Percentiles rank a stretch among this genome's conserved stretches.
These are phyloP conservation scores for Arctia plantaginis DNA, from an alignment of 2,888 invertebrate species.

Conservation along the genomic window DNA sequence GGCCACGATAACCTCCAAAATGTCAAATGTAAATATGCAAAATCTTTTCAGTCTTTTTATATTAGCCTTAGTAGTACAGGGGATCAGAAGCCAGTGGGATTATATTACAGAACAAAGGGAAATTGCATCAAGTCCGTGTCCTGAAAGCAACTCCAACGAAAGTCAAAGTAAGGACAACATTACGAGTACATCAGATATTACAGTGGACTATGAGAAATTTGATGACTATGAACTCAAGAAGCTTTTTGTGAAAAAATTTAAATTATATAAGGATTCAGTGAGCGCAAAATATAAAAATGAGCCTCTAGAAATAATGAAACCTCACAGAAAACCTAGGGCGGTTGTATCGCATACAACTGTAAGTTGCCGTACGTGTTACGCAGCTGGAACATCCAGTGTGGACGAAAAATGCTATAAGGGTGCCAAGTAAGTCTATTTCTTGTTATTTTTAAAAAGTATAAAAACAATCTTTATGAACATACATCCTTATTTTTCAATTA, in stretches of 20 bases:
- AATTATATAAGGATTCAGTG: constrained; percentile 47
- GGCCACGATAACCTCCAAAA: constrained; percentile 38
- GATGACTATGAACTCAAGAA: constrained; percentile 54
- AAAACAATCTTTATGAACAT: neutral
- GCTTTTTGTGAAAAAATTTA: constrained; percentile 51
- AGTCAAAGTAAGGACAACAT: constrained; percentile 34
- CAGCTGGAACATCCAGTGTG: constrained; percentile 41
- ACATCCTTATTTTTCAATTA: neutral
- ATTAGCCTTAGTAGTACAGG: constrained; percentile 57
- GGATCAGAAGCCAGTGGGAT: constrained; percentile 49
- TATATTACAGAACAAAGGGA: constrained; percentile 57
- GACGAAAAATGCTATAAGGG: constrained; percentile 63
- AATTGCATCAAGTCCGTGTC: constrained; percentile 53
- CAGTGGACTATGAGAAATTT: constrained; percentile 53
- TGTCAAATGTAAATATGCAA: constrained; percentile 46
- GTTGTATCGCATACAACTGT: constrained; percentile 26
- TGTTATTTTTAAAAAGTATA: neutral
- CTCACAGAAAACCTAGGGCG: constrained; percentile 50
- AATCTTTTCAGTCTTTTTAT: constrained; percentile 57
- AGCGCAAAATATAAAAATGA: constrained; percentile 38
- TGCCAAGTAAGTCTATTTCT: constrained; percentile 52
- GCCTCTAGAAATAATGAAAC: constrained; percentile 23
- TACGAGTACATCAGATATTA: constrained; percentile 48
- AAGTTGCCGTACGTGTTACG: constrained; percentile 62
- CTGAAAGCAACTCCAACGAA: constrained; percentile 54